These are phyloP conservation scores for Solea senegalensis DNA, from an alignment of 2,113 vertebrate genomes.

Conservation along the genomic window DNA sequence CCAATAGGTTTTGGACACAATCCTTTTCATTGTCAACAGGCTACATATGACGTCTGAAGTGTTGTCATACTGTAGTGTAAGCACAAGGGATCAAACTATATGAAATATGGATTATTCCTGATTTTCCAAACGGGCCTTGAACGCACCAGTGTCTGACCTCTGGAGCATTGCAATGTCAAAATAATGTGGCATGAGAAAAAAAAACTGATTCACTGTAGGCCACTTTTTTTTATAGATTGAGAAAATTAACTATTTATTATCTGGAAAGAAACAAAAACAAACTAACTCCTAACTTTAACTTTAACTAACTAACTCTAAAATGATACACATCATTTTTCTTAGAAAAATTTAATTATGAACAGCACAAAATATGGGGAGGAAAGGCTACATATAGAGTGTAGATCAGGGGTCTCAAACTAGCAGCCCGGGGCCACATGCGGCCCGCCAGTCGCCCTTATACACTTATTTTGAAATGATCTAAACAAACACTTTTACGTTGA, in stretches of 20 bases:
- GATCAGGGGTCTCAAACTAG: too few relatives aligned
- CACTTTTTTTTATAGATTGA: neutral
- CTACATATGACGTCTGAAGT: neutral
- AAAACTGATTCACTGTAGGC: neutral
- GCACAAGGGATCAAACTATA: neutral
- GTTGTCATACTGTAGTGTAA: neutral
- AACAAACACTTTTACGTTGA: too few relatives aligned
- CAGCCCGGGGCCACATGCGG: too few relatives aligned
- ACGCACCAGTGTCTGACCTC: neutral
- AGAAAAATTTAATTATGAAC: neutral
- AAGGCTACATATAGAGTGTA: neutral
- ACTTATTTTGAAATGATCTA: too few relatives aligned
- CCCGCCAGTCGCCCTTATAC: too few relatives aligned
- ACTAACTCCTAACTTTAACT: too few relatives aligned
- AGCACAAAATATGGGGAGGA: neutral
- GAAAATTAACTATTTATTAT: too few relatives aligned
- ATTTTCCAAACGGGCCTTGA: neutral
- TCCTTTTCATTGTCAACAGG: neutral
- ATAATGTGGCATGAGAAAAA: neutral
- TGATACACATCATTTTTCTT: neutral
- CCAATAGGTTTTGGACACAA: neutral
- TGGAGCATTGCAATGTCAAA: neutral
- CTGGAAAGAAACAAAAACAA: neutral
- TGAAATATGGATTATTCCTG: neutral
- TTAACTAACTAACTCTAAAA: too few relatives aligned